Conservation (phyloP, 2,888 invertebrate genomes). For the Heteromyza rotundicornis region DNA sequence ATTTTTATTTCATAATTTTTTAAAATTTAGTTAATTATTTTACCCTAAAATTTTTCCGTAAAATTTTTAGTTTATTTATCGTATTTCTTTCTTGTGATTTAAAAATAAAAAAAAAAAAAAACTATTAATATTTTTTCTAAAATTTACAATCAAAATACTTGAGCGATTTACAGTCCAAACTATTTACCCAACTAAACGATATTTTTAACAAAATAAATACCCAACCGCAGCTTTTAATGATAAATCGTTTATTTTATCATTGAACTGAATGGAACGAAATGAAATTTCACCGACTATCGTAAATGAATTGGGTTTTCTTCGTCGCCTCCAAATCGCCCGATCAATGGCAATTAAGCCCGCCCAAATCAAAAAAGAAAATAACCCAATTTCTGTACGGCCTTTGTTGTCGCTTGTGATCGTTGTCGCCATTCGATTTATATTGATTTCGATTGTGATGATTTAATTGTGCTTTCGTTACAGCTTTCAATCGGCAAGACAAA, state of each 20-base stretch:
- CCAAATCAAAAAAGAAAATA: slow-evolving; percentile 37
- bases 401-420: neutral
- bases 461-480: neutral
- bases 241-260: neutral
- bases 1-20: no score
- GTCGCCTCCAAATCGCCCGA: neutral
- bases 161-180: neutral
- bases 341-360: slow-evolving; percentile 19
- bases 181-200: slow-evolving; percentile 47
- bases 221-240: slow-evolving; percentile 7
- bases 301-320: no score
- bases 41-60: no score
- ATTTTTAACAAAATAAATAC: slow-evolving; percentile 24
- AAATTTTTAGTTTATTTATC: no score
- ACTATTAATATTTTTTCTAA: neutral
- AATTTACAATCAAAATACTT: neutral
- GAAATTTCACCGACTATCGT: neutral
- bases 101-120: no score
- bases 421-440: slow-evolving; percentile 37
- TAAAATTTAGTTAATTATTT: no score
- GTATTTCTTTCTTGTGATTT: no score
- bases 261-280: neutral
- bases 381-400: slow-evolving; percentile 44
- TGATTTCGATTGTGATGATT: slow-evolving; percentile 5
- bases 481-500: no score